Evolutionary conservation across 2,797 vertebrate species (phyloP).

Genomic region (Chelmon rostratus): DNA sequence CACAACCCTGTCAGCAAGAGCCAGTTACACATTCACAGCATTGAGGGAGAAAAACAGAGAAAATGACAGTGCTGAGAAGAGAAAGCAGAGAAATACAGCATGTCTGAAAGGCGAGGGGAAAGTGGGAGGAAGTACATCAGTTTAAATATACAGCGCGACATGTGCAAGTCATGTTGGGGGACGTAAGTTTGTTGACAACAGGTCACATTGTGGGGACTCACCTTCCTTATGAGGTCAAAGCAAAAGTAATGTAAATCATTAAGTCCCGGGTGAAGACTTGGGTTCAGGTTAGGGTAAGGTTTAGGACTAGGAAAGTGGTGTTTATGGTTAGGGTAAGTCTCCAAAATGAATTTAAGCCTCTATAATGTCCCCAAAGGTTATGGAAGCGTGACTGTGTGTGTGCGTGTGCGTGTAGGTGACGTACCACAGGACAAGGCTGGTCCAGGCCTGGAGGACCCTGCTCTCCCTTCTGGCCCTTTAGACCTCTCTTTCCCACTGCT

Average conservation of each 20-base stretch:
- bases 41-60: conserved; percentile 33
- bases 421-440: conserved; percentile 97
- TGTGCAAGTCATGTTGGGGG: too few species aligned
- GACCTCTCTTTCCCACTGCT: conserved; percentile 90
- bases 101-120: conserved; percentile 1
- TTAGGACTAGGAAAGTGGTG: too few species aligned
- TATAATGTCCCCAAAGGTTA: too few species aligned
- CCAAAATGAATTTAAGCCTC: too few species aligned
- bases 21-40: conserved; percentile 76
- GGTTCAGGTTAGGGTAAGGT: too few species aligned
- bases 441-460: conserved; percentile 96
- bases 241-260: too few species aligned
- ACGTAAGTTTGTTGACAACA: too few species aligned
- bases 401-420: conserved; percentile 55
- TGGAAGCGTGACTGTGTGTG: conserved; percentile 2
- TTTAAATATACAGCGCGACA: background rate
- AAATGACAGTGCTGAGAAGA: conserved; percentile 32
- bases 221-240: too few species aligned
- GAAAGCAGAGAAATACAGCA: conserved; percentile 7
- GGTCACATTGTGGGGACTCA: too few species aligned
- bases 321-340: too few species aligned
- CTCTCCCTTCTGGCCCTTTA: conserved; percentile 96
- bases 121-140: background rate
- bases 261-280: too few species aligned
- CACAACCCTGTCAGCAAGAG: conserved; percentile 87